Evolutionary conservation across 2,113 vertebrate genomes (phyloP), one percentile per base, ranked within the genome.

Genomic region (Pao palembangensis): DNA sequence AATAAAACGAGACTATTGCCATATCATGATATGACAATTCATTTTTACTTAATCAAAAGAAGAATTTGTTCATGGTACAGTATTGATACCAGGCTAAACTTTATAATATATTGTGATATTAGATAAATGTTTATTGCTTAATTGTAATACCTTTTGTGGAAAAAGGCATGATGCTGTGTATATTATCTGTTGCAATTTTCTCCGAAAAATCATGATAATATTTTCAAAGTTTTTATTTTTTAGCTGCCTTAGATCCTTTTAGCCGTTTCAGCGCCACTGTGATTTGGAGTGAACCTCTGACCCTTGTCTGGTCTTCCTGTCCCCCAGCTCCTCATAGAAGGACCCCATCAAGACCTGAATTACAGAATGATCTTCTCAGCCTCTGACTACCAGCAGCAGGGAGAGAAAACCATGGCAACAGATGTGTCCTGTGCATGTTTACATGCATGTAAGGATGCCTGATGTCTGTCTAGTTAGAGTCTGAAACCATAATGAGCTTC

Each of bases 351-450:
- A 48, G 56, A 55, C 31, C 49, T 25, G 14, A 3, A 28, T n/a
- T 8, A 21, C 13, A 43, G 15, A 13, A 7, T 59, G 55, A 51
- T 56, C 49, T 8, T 16, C 28, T 19, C 19, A 23, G 17, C 17
- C 20, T 66, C 54, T 59, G 23, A 51, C 47, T 10, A 58, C 11
- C 20, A 18, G 64, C 44, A 60, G 54, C 64, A 49, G 51, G 50
- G 61, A 38, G 43, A 31, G 23, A 77, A 81, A 64, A 79, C 78
- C 77, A 83, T 71, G 76, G 77, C 69, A 86, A 86, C 85, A 65
- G 60, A 58, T 49, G 50, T 61, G 65, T 71, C 64, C 56, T 51
- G 31, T 54, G 68, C 64, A 67, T 71, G 56, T 56, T 62, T 50
- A 13, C 17, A 23, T 18, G 25, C 16, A 64, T 58, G 68, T 58